Percentiles rank a stretch among this genome's conserved stretches.
phyloP scores from a whole-genome alignment of 2,113 vertebrate species.

The Cygnus atratus region DNA sequence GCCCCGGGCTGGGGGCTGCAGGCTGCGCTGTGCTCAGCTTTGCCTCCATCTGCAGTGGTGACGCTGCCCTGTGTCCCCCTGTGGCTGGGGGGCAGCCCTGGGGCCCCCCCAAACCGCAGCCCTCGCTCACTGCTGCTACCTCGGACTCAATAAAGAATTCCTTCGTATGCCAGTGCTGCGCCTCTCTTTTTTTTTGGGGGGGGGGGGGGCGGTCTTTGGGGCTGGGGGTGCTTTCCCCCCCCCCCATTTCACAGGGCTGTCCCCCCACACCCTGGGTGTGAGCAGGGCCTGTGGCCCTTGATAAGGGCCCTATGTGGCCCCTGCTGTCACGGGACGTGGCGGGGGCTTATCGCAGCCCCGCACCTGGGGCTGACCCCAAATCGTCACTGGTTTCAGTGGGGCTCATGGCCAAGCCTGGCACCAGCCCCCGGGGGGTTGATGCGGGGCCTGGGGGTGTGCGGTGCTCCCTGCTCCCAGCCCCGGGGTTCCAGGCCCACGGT shows the following conservation, averaged over 20 bases:
- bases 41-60: conserved; percentile 26
- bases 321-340: fast-evolving
- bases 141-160: conserved; percentile 49
- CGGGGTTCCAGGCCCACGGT: too few relatives aligned
- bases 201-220: fast-evolving
- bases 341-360: background rate
- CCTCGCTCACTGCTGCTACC: conserved; percentile 42
- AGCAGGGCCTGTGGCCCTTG: background rate
- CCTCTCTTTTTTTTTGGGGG: background rate
- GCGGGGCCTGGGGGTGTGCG: background rate
- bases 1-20: background rate
- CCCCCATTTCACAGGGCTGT: fast-evolving
- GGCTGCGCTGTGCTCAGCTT: conserved; percentile 50
- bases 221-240: background rate
- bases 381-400: too few relatives aligned
- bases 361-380: background rate
- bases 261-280: background rate
- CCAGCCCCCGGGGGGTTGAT: too few relatives aligned
- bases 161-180: background rate
- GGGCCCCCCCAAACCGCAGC: background rate
- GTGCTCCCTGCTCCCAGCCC: too few relatives aligned
- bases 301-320: background rate
- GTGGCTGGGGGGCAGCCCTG: background rate
- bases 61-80: background rate
- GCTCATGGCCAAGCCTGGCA: too few relatives aligned